Percentiles rank a stretch among this genome's conserved stretches.
Conservation (phyloP, 2,888 invertebrate species). For the Anorthoa munda region DNA sequence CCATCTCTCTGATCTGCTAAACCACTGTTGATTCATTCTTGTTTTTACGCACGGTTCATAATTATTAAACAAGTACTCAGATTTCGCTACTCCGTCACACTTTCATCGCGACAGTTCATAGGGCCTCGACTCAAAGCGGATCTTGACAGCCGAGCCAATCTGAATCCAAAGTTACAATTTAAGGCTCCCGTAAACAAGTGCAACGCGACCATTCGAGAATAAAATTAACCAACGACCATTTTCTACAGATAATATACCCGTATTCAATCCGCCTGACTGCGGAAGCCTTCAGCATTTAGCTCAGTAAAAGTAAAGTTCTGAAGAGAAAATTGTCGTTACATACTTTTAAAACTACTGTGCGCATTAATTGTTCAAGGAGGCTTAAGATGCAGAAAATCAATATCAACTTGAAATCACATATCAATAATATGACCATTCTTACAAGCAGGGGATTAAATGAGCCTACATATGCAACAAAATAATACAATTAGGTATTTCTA, state of each 20-base stretch:
- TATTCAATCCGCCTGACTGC: neutral
- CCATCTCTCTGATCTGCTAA: constrained; percentile 61
- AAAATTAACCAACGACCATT: neutral
- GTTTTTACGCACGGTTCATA: constrained; percentile 65
- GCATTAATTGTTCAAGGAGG: neutral
- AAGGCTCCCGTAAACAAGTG: neutral
- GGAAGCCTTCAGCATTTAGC: constrained; percentile 41
- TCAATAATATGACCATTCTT: neutral
- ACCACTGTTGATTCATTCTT: constrained; percentile 69
- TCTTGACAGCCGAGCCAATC: constrained; percentile 61
- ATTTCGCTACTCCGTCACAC: constrained; percentile 83
- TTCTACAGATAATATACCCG: neutral
- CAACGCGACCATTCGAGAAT: neutral
- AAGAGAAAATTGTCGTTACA: neutral
- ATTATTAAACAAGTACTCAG: constrained; percentile 64
- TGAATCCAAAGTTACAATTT: constrained; percentile 70
- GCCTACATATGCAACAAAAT: neutral
- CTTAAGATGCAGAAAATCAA: neutral
- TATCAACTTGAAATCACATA: neutral
- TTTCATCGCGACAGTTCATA: constrained; percentile 73
- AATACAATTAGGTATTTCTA: constrained; percentile 5
- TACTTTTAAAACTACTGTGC: neutral
- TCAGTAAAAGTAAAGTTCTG: constrained; percentile 9
- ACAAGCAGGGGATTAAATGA: neutral
- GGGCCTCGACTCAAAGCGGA: constrained; percentile 52